Conservation (phyloP, 2,888 invertebrate species). For the Hirtodrosophila confusa region DNA sequence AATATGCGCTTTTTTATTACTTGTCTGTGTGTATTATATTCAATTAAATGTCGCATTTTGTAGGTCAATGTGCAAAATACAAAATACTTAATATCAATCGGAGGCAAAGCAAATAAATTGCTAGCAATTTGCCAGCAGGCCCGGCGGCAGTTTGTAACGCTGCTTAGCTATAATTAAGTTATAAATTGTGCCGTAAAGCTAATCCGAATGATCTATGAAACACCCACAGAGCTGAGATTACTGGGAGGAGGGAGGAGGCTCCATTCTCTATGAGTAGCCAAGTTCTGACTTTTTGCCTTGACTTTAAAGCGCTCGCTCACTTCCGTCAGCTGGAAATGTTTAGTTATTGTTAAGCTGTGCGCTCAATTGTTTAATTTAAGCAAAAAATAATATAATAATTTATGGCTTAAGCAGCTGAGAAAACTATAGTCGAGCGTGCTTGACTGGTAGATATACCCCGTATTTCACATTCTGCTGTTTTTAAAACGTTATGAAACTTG, state of each 20-base stretch:
- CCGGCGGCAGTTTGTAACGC: constrained; percentile 61
- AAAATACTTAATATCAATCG: constrained; percentile 38
- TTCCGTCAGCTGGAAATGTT: constrained; percentile 48
- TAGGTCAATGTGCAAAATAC: constrained; percentile 62
- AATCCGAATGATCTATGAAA: constrained; percentile 66
- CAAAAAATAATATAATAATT: constrained; percentile 36
- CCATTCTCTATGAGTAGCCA: constrained; percentile 15
- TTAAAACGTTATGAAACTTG: no score
- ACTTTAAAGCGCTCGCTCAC: constrained; percentile 36
- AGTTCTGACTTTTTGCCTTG: constrained; percentile 44
- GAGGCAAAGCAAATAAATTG: constrained; percentile 54
- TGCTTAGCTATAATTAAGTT: constrained; percentile 73
- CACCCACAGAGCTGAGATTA: constrained; percentile 52
- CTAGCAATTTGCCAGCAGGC: constrained; percentile 59
- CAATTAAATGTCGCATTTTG: constrained; percentile 58
- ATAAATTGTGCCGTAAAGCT: constrained; percentile 64
- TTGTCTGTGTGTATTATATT: constrained; percentile 35
- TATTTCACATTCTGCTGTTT: not conserved
- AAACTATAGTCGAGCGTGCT: not conserved
- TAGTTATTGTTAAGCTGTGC: constrained; percentile 42
- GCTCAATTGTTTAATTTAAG: constrained; percentile 55
- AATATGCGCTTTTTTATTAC: constrained; percentile 31
- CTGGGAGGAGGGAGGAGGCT: not conserved
- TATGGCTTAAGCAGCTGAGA: constrained; percentile 22
- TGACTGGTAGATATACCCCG: constrained; percentile 12